These are phyloP conservation scores for Drosophila malerkotliana DNA, from an alignment of 1,140 invertebrate genomes.

Conservation along the genomic window DNA sequence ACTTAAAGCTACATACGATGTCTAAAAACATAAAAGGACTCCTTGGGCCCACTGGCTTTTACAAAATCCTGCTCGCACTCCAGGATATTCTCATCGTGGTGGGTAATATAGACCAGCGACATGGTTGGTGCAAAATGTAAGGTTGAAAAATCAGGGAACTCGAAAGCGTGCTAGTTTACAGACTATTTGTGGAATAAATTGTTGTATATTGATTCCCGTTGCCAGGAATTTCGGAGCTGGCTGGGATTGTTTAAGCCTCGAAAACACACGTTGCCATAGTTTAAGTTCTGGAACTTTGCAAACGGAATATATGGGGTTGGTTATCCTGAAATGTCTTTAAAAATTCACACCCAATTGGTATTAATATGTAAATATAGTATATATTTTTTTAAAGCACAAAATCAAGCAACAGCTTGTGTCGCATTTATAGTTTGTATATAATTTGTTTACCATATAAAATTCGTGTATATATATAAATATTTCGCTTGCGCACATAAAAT, in stretches of 20 bases:
- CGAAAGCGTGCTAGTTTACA: constrained; percentile 22
- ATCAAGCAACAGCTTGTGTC: constrained; percentile 62
- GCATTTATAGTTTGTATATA: constrained; percentile 58
- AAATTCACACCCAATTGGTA: neutral
- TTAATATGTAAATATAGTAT: constrained; percentile 33
- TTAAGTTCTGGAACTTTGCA: neutral
- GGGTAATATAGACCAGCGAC: constrained; percentile 84
- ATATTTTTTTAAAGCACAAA: constrained; percentile 71
- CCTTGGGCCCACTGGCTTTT: constrained; percentile 8
- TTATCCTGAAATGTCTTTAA: no score
- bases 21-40: neutral
- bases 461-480: constrained; percentile 71
- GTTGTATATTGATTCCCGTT: constrained; percentile 5
- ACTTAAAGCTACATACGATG: constrained; percentile 6
- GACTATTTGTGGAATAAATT: constrained; percentile 9
- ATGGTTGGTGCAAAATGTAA: constrained; percentile 56
- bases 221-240: constrained; percentile 8
- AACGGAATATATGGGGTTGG: neutral
- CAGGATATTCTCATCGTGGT: constrained; percentile 85
- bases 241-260: constrained; percentile 8
- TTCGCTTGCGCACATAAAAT: constrained; percentile 56
- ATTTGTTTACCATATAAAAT: constrained; percentile 72
- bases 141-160: constrained; percentile 26
- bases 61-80: constrained; percentile 78
- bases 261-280: constrained; percentile 35